Evolutionary conservation across 2,888 invertebrate species (phyloP).

Genomic region (Melikaiella ostensackeni): DNA sequence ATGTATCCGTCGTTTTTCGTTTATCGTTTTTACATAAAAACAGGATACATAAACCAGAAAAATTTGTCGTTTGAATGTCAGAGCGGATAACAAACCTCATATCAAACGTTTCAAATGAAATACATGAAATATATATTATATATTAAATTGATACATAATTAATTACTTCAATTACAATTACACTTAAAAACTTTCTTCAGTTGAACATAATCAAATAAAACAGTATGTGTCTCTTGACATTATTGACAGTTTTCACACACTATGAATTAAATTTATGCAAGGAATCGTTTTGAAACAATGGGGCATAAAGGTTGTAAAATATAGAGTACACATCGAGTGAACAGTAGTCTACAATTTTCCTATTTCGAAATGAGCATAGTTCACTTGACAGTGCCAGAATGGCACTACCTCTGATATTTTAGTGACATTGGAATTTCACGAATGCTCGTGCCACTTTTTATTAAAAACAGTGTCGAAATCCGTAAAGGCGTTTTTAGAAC

Average conservation of each 20-base stretch:
- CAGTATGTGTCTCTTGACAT: neutral
- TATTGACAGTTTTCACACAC: too few relatives aligned
- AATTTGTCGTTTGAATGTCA: too few relatives aligned
- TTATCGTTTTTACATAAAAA: neutral
- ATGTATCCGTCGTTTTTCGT: neutral
- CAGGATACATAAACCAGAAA: neutral
- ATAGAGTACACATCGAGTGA: neutral
- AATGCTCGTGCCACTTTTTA: slow-evolving; percentile 2
- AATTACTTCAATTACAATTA: too few relatives aligned
- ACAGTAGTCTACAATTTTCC: slow-evolving; percentile 15
- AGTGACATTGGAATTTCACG: slow-evolving; percentile 17
- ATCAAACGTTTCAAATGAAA: neutral
- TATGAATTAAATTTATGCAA: neutral
- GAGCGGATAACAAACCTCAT: neutral
- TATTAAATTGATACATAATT: too few relatives aligned
- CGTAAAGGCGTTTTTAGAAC: slow-evolving; percentile 13
- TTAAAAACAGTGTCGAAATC: neutral
- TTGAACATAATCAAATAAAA: neutral
- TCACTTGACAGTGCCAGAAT: slow-evolving; percentile 8
- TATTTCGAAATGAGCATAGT: slow-evolving; percentile 25
- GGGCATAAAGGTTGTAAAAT: slow-evolving; percentile 1
- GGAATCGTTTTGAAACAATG: slow-evolving; percentile 22
- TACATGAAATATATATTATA: neutral
- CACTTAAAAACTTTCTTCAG: neutral
- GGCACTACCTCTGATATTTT: slow-evolving; percentile 6